These are phyloP conservation scores for Otolemur garnettii DNA, from an alignment of 2,113 vertebrate species.

Conservation along the genomic window DNA sequence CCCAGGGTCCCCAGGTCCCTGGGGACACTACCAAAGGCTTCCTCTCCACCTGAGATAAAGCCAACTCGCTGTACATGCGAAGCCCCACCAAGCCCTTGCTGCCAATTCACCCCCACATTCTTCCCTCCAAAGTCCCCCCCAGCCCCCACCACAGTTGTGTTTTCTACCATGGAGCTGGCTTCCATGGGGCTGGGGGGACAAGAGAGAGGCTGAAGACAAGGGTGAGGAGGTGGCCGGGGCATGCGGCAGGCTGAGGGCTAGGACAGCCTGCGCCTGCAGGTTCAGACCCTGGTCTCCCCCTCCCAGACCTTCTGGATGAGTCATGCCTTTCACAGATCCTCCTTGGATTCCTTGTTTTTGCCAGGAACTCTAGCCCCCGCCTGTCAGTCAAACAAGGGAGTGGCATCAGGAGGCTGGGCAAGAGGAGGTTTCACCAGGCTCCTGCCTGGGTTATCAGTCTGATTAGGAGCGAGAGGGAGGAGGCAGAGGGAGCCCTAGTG, in stretches of 20 bases:
- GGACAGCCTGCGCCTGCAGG: not conserved
- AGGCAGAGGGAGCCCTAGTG: conserved; percentile 65
- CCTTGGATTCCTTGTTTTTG: conserved; percentile 65
- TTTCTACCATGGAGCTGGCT: not conserved
- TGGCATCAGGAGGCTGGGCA: conserved; percentile 55
- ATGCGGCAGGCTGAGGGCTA: too few species aligned
- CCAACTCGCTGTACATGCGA: not conserved
- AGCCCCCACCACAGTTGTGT: not conserved
- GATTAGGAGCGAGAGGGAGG: conserved; percentile 75
- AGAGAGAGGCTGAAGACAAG: not conserved
- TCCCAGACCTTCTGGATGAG: not conserved
- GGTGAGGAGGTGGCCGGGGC: not conserved
- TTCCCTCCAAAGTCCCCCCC: not conserved
- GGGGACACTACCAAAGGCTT: not conserved
- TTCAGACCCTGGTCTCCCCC: not conserved
- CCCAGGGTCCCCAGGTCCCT: accelerated
- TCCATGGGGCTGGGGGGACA: not conserved
- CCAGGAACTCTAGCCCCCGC: conserved; percentile 71
- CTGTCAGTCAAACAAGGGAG: conserved; percentile 76
- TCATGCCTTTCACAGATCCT: not conserved
- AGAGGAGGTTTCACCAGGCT: conserved; percentile 28
- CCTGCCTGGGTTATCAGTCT: conserved; percentile 70
- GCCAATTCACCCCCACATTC: not conserved
- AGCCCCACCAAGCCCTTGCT: not conserved
- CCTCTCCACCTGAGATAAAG: not conserved